Evolutionary conservation across 2,113 vertebrate genomes (phyloP).

Genomic region (Rhabdomys dilectus): DNA sequence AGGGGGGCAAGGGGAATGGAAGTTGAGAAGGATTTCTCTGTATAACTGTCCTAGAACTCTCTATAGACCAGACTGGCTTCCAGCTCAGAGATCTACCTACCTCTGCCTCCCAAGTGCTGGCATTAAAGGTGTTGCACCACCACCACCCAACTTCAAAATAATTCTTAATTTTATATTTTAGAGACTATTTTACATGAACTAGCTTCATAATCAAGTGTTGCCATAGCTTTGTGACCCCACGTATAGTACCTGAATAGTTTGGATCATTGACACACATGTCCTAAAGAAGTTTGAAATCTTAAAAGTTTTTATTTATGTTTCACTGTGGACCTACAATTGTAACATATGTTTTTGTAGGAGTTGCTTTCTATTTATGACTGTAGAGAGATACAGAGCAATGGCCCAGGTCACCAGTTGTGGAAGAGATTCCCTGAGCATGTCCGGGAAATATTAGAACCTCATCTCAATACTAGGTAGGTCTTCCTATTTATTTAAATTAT

Average conservation of each 20-base stretch:
- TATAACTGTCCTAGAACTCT: not conserved
- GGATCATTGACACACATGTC: constrained; percentile 51
- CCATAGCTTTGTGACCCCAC: constrained; percentile 9
- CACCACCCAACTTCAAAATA: not conserved
- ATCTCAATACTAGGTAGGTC: constrained; percentile 95
- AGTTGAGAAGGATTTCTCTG: not conserved
- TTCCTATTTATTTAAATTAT: not conserved
- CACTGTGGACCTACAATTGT: constrained; percentile 40
- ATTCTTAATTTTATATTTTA: constrained; percentile 39
- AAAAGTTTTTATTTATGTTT: constrained; percentile 41
- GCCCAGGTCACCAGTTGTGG: constrained; percentile 94
- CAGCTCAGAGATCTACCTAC: not conserved
- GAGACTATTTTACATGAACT: not conserved
- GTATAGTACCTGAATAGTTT: not conserved
- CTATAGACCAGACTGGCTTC: not conserved
- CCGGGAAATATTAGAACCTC: constrained; percentile 98
- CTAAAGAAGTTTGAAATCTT: not conserved
- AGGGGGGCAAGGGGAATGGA: too few species aligned
- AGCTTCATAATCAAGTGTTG: not conserved
- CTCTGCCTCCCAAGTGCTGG: not conserved
- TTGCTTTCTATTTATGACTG: constrained; percentile 96
- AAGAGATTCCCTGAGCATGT: constrained; percentile 97
- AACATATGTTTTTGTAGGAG: constrained; percentile 89
- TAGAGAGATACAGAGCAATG: constrained; percentile 91
- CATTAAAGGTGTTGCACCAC: not conserved